A percentile compares a stretch with the other conserved stretches of the same genome.
phyloP scores from a whole-genome alignment of 37 sponge, comb jelly and placozoan species.

The Dysidea cf. avara region DNA sequence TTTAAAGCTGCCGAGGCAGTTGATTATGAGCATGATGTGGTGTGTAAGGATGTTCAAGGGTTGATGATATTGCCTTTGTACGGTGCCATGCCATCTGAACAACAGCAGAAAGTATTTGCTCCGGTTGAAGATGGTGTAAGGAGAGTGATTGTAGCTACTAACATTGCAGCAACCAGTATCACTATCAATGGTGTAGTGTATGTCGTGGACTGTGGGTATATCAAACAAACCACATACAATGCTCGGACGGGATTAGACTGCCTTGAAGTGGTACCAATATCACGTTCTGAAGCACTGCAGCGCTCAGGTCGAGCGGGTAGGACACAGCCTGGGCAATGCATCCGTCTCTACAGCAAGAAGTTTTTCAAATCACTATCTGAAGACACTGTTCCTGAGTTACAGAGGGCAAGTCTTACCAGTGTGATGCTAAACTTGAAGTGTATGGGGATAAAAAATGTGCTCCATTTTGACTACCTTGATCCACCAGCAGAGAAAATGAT shows the following conservation, averaged over 20 bases:
- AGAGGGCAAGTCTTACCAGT: slow-evolving; percentile 78
- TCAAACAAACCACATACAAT: slow-evolving; percentile 80
- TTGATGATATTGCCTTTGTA: slow-evolving; percentile 79
- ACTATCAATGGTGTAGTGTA: slow-evolving; percentile 90
- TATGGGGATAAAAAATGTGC: slow-evolving; percentile 75
- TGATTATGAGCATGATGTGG: slow-evolving; percentile 82
- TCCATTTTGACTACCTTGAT: slow-evolving; percentile 83
- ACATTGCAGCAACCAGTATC: slow-evolving; percentile 90
- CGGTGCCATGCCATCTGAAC: slow-evolving; percentile 80
- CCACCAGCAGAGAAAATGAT: slow-evolving; percentile 85
- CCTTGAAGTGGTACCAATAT: slow-evolving; percentile 75
- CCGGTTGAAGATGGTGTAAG: slow-evolving; percentile 55
- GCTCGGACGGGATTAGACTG: slow-evolving; percentile 81
- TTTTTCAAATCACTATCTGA: slow-evolving; percentile 52
- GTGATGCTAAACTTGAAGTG: slow-evolving; percentile 82
- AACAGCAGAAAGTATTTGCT: slow-evolving; percentile 79
- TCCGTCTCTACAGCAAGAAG: slow-evolving; percentile 72
- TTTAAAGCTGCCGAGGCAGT: slow-evolving; percentile 71
- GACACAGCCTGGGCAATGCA: slow-evolving; percentile 75
- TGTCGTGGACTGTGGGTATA: slow-evolving; percentile 84
- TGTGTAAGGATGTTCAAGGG: slow-evolving; percentile 45
- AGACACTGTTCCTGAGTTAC: slow-evolving; percentile 83
- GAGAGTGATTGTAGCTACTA: slow-evolving; percentile 82
- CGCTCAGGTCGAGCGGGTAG: slow-evolving; percentile 83
- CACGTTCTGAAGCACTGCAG: slow-evolving; percentile 82